Percentiles rank a stretch among this genome's conserved stretches.
Conservation (phyloP, 2,797 vertebrate genomes). For the Zalophus californianus region DNA sequence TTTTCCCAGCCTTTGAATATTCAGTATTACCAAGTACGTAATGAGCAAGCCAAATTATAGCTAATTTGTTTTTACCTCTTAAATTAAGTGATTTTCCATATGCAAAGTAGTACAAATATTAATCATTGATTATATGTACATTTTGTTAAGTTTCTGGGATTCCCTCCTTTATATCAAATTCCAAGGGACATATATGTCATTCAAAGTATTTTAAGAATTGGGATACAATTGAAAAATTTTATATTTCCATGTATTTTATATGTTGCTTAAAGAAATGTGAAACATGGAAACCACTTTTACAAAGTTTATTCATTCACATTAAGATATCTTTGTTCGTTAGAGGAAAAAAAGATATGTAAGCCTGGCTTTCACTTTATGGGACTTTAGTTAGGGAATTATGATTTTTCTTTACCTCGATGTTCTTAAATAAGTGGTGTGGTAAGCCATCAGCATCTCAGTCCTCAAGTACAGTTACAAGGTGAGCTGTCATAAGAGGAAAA, state of each 20-base stretch:
- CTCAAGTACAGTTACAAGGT: background rate
- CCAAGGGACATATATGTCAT: background rate
- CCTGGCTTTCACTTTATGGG: background rate
- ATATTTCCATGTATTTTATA: conserved; percentile 1
- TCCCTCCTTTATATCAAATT: background rate
- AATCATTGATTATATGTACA: background rate
- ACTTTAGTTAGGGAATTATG: background rate
- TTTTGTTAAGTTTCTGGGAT: conserved; percentile 19
- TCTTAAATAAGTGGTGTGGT: background rate
- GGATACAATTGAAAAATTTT: background rate
- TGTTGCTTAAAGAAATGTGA: conserved; percentile 39
- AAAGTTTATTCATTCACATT: background rate
- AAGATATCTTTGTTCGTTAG: background rate
- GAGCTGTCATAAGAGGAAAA: background rate
- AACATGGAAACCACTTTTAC: background rate
- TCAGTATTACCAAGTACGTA: background rate
- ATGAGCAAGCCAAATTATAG: background rate
- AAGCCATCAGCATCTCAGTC: background rate
- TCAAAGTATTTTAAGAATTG: conserved; percentile 42
- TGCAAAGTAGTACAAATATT: background rate
- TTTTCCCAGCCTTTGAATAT: background rate
- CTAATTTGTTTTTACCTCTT: background rate
- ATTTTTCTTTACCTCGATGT: background rate
- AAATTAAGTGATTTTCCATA: conserved; percentile 22
- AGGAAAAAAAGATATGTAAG: background rate